Evolutionary conservation across 1,140 invertebrate genomes (phyloP), one percentile per base, ranked within the genome.

Genomic region (Drosophila pectinifera): DNA sequence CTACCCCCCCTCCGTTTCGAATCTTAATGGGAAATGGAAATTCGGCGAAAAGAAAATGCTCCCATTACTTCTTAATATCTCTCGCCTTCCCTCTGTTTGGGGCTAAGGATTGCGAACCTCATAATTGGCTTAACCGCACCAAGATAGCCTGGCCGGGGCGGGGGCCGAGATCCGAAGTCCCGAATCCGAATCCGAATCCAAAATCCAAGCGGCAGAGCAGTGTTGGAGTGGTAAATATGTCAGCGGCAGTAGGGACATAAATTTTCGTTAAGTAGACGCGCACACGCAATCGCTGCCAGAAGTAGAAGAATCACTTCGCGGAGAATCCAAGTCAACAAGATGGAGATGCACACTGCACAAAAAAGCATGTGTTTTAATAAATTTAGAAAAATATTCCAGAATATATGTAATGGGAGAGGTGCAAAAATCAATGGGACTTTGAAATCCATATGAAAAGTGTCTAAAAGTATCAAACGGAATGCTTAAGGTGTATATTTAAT

Each of bases 201-300:
- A 43, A 43, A 43, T 28, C 43, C 57, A 34, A 45, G 43, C 28
- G 42, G 49, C 31, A 41, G 49, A 53, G 61, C 64, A 65, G 59
- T 83, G 80, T 84, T 85, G 85, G 90, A 89, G 85, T 89, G 84
- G 84, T 89, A 89, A 89, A 89, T 89, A 89, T 89, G 84, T 89
- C 84, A 89, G 84, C 85, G 73, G 80, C 84, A 89, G 84, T 70
- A 53, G 72, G 65, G 61, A 79, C 65, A 89, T 89, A 89, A 89
- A 89, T 89, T 84, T 76, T 89, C 73, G 84, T 89, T 89, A 89
- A 89, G 84, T 89, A 89, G 85, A 89, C 84, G 69, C 80, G 73
- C 80, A 89, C 84, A 89, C 84, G 84, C 84, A 88, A 76, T 57
- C 77, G 63, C 75, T 31, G 68, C 43, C 26, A 53, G 39, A 46